phyloP scores from a whole-genome alignment of 1,140 invertebrate genomes.

The Xylocopa sonorina region DNA sequence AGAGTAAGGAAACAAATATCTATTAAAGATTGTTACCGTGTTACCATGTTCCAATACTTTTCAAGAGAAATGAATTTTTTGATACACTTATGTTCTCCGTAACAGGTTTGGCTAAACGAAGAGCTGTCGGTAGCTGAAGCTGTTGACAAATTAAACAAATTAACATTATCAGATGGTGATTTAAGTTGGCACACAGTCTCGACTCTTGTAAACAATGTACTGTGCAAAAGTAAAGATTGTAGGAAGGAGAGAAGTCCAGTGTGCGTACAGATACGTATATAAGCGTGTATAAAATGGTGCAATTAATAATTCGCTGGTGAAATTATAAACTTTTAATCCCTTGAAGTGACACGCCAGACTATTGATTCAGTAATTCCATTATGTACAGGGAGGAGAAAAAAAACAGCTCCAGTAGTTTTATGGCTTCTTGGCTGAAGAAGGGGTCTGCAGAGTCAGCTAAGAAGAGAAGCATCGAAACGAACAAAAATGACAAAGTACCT shows the following conservation, averaged over 20 bases:
- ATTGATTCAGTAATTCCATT: constrained; percentile 70
- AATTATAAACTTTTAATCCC: constrained; percentile 52
- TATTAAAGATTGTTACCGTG: too few species aligned
- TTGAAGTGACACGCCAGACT: constrained; percentile 47
- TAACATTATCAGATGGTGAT: constrained; percentile 71
- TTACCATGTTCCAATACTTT: constrained; percentile 11
- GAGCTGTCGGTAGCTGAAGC: constrained; percentile 78
- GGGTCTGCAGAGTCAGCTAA: constrained; percentile 54
- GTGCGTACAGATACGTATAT: constrained; percentile 58
- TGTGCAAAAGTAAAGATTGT: constrained; percentile 87
- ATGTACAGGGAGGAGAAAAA: constrained; percentile 62
- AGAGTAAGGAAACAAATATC: constrained; percentile 80
- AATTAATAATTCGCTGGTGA: constrained; percentile 28
- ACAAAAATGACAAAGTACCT: constrained; percentile 21
- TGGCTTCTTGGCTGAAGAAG: constrained; percentile 73
- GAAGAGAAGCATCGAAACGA: constrained; percentile 43
- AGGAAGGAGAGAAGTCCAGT: constrained; percentile 82
- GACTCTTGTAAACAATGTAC: constrained; percentile 87
- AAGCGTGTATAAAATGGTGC: not conserved
- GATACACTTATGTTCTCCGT: constrained; percentile 48
- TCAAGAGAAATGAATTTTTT: constrained; percentile 26
- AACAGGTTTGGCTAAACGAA: constrained; percentile 87
- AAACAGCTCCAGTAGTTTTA: constrained; percentile 60
- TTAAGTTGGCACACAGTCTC: constrained; percentile 88
- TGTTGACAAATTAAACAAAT: constrained; percentile 55